Percentiles rank a stretch among this genome's conserved stretches.
phyloP scores from a whole-genome alignment of 2,888 invertebrate genomes.

The Coremacera marginata region DNA sequence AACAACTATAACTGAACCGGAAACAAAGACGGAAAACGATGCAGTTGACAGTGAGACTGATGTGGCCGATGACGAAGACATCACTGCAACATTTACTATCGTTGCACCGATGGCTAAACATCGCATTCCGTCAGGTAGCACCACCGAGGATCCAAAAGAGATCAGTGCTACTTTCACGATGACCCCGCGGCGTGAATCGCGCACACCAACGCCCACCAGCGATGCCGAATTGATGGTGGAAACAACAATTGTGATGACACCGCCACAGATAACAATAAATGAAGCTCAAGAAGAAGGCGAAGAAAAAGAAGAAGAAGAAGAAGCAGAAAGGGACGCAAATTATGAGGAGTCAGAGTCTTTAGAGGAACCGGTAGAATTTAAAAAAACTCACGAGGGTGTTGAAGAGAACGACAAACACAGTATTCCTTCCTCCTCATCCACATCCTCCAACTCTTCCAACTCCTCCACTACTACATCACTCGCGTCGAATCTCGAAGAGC shows the following conservation, averaged over 20 bases:
- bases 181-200: constrained; percentile 57
- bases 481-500: not conserved
- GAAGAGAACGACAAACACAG: constrained; percentile 35
- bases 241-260: constrained; percentile 52
- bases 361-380: constrained; percentile 10
- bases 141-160: constrained; percentile 48
- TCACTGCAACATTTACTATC: constrained; percentile 64
- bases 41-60: constrained; percentile 42
- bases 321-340: constrained; percentile 28
- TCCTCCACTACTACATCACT: not conserved
- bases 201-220: constrained; percentile 41
- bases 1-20: constrained; percentile 63
- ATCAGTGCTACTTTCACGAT: constrained; percentile 63
- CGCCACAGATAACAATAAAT: constrained; percentile 50
- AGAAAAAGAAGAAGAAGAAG: not conserved
- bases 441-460: not conserved
- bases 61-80: constrained; percentile 53
- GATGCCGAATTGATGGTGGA: constrained; percentile 45
- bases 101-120: constrained; percentile 53
- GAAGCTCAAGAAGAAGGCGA: constrained; percentile 36
- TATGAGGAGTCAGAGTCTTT: constrained; percentile 26
- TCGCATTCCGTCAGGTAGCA: constrained; percentile 10
- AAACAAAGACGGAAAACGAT: constrained; percentile 9
- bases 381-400: constrained; percentile 39
- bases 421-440: constrained; percentile 1